These are phyloP conservation scores for Epinephelus awoara DNA, from an alignment of 2,797 vertebrate genomes.

Conservation along the genomic window DNA sequence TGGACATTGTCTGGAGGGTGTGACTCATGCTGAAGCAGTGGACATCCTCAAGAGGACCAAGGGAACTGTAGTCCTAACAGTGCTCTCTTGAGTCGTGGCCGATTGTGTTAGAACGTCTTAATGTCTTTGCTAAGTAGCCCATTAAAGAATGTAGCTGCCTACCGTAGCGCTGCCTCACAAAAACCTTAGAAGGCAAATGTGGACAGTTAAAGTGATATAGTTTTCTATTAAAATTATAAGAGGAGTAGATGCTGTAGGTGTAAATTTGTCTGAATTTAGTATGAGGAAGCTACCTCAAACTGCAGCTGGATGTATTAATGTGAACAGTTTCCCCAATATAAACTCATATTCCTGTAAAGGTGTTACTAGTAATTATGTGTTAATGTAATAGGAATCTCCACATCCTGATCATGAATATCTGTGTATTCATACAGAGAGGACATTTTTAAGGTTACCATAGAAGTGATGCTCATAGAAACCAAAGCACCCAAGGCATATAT, in stretches of 20 bases:
- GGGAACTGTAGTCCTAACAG: conserved; percentile 90
- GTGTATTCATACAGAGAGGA: background rate
- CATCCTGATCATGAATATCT: background rate
- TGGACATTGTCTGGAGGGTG: conserved; percentile 92
- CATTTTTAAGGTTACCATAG: background rate
- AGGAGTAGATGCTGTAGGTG: conserved; percentile 11
- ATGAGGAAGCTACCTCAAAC: conserved; percentile 51
- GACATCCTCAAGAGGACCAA: conserved; percentile 93
- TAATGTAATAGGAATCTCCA: background rate
- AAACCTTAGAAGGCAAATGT: background rate
- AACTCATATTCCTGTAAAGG: background rate
- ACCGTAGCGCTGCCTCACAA: conserved; percentile 11
- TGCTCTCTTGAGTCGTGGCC: conserved; percentile 86
- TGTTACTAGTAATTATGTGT: conserved; percentile 16
- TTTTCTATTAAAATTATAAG: background rate
- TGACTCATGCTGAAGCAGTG: conserved; percentile 93
- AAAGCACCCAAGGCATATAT: background rate
- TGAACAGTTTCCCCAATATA: conserved; percentile 20
- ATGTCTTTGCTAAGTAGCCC: background rate
- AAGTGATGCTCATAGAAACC: background rate
- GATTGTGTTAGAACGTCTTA: background rate
- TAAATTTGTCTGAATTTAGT: conserved; percentile 26
- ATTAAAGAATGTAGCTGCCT: background rate
- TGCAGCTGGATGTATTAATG: conserved; percentile 30
- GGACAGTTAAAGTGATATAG: background rate